Conservation (phyloP, 2,888 invertebrate genomes). For the Podabrus alpinus region DNA sequence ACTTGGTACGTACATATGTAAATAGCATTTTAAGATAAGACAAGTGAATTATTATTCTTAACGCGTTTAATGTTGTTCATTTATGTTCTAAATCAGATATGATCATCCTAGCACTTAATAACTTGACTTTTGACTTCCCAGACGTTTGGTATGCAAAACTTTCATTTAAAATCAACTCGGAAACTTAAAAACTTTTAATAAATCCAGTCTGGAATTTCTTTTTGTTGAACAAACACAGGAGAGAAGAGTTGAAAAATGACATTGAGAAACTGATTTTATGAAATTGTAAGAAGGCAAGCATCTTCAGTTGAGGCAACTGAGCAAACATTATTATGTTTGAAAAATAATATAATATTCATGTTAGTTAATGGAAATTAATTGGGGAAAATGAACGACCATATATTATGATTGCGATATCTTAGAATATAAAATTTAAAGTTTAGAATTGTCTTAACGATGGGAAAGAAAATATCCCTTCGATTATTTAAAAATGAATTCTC, state of each 20-base stretch:
- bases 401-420: too few relatives aligned
- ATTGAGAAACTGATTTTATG: too few relatives aligned
- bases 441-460: background rate
- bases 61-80: background rate
- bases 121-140: background rate
- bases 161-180: background rate
- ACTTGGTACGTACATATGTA: background rate
- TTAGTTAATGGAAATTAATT: too few relatives aligned
- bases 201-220: background rate
- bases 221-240: background rate
- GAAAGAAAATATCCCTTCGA: background rate
- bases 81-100: background rate
- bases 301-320: too few relatives aligned
- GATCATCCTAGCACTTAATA: background rate
- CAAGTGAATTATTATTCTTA: slow-evolving; percentile 3
- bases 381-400: too few relatives aligned
- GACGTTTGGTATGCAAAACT: background rate
- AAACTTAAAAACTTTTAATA: background rate
- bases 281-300: too few relatives aligned
- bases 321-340: too few relatives aligned
- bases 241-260: too few relatives aligned
- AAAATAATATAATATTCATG: too few relatives aligned
- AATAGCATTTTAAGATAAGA: background rate
- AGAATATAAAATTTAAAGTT: too few relatives aligned
- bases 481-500: background rate